Conservation (phyloP, 2,113 vertebrate genomes). For the Camelus bactrianus region DNA sequence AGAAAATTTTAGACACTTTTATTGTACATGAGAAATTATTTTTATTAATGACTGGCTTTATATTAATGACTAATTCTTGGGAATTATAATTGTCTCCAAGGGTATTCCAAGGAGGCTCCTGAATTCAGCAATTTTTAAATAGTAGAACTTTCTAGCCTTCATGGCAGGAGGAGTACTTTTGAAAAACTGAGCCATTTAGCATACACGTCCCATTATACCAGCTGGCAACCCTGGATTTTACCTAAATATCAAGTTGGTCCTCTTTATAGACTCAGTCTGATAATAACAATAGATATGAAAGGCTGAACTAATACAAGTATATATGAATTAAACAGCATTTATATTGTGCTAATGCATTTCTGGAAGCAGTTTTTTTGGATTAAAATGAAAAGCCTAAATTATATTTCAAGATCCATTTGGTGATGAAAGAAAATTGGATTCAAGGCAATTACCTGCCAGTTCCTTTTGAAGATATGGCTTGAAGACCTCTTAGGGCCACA, state of each 20-base stretch:
- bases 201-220: background rate
- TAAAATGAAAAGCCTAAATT: slow-evolving; percentile 35
- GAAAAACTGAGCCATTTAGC: slow-evolving; percentile 1
- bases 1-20: background rate
- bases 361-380: slow-evolving; percentile 20
- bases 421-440: background rate
- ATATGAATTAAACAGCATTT: background rate
- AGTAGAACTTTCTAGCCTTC: background rate
- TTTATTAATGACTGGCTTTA: slow-evolving; percentile 10
- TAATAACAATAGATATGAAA: background rate
- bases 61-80: background rate
- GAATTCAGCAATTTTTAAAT: slow-evolving; percentile 36
- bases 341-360: slow-evolving; percentile 1
- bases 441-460: background rate
- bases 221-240: background rate
- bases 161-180: background rate
- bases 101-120: background rate
- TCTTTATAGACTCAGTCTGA: slow-evolving; percentile 3
- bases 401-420: slow-evolving; percentile 40
- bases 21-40: background rate
- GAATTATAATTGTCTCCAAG: background rate
- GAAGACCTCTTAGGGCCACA: background rate
- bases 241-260: background rate
- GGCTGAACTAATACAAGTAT: background rate
- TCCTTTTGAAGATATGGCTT: background rate